Base-by-base conservation (phyloP, 2,888 invertebrate species). In the Nemotelus pantherinus region DNA sequence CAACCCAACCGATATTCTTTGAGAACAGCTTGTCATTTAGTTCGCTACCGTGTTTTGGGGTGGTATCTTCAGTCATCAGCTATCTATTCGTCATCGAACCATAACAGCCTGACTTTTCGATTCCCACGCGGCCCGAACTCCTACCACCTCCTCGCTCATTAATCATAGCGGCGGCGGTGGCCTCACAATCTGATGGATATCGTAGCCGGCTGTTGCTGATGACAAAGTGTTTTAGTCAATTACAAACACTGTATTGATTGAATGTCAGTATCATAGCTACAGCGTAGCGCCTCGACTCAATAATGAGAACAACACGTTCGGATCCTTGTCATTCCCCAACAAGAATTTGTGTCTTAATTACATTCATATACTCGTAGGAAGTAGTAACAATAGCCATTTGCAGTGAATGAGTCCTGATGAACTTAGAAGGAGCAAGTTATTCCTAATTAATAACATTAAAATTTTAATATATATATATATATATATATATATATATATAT, bases 161-260 rank as follows among this genome's bases (percentile, higher is more conserved):
- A 63, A 63, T 39, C 41, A 63, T 43, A 63, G 41, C 63, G 25
- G 25, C 25, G 25, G 39, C 43, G 41, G 5, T 63, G 3, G 63
- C 41, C 4, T n/a, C 6, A 43, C 41, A 63, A 63, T 63, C 63
- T 41, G 43, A 25, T 63, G 63, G 43, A 2, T 39, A 63, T 41
- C 2, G 63, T 41, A 7, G 63, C 43, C 43, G 41, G 63, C 25
- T 41, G 39, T 63, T 3, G 43, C 25, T 63, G 63, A 63, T 63
- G 63, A 63, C 63, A 63, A 63, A 63, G 63, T 63, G 63, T 63
- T 63, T 63, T 63, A 63, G 63, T 63, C 63, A 63, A 63, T 63
- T 63, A 63, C 63, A 63, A 63, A 2, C 2, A 63, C 2, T 63
- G 63, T 63, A 63, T 63, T 41, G 63, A 63, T 63, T 63, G 63